A percentile compares a stretch with the other conserved stretches of the same genome.
Conservation (phyloP, 2,113 vertebrate genomes). For the Rhinoderma darwinii region DNA sequence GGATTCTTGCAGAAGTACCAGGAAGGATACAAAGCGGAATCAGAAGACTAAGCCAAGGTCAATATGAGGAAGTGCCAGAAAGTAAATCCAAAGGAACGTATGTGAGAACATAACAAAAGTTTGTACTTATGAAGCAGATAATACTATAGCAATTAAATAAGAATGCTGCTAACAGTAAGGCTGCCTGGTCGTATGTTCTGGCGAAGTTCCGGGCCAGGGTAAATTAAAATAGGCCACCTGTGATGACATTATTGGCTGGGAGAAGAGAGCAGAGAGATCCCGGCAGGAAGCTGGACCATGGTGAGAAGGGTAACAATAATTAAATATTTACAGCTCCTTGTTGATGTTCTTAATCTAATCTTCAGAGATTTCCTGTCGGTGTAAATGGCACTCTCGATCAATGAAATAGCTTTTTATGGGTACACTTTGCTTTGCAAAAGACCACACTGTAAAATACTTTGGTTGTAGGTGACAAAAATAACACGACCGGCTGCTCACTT, state of each 20-base stretch:
- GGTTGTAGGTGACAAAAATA: not conserved
- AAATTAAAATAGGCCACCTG: not conserved
- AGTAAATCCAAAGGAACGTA: too few species aligned
- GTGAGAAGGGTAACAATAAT: not conserved
- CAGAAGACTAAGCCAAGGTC: too few species aligned
- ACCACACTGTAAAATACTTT: too few species aligned
- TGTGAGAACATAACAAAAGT: too few species aligned
- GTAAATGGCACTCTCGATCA: not conserved
- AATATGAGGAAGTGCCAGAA: too few species aligned
- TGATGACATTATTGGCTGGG: not conserved
- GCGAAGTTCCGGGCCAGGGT: too few species aligned
- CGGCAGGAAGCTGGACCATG: not conserved
- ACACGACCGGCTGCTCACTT: not conserved
- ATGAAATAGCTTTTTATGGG: too few species aligned
- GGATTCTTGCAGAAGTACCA: too few species aligned
- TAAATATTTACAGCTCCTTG: not conserved
- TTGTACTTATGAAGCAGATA: not conserved
- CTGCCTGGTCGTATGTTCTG: too few species aligned
- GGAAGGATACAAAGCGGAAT: too few species aligned
- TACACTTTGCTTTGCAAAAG: not conserved
- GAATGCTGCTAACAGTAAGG: too few species aligned
- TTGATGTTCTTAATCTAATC: not conserved
- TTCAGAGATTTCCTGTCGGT: not conserved
- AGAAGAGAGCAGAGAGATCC: not conserved
- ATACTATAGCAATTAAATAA: not conserved